These are phyloP conservation scores for Disparrhopalites patrizii DNA, from an alignment of 2,888 invertebrate species.

Conservation along the genomic window DNA sequence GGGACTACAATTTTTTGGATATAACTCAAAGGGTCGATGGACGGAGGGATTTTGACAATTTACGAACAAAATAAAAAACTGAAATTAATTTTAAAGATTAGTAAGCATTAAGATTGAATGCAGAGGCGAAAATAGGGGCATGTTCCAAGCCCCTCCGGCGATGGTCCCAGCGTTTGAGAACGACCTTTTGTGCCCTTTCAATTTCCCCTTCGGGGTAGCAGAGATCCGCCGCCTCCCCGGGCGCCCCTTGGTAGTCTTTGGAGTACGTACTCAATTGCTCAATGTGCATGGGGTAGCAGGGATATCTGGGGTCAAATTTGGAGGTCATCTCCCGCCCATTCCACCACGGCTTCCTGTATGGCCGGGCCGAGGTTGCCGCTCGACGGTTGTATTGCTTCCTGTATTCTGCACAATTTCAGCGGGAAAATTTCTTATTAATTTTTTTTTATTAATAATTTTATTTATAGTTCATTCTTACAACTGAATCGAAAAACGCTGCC, in stretches of 20 bases:
- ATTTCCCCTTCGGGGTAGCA: slow-evolving; percentile 16
- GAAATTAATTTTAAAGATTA: neutral
- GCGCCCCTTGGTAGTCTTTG: slow-evolving; percentile 7
- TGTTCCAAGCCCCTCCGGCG: slow-evolving; percentile 3
- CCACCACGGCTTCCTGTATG: slow-evolving; percentile 9
- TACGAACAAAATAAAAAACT: neutral
- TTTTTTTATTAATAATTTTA: no score
- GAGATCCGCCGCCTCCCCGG: neutral
- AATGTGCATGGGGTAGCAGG: neutral
- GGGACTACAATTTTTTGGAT: no score
- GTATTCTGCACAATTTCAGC: neutral
- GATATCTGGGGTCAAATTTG: slow-evolving; percentile 7
- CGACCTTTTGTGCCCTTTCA: slow-evolving; percentile 2
- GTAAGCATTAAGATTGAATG: neutral
- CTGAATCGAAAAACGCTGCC: no score
- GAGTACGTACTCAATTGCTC: neutral
- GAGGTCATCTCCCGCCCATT: slow-evolving; percentile 16
- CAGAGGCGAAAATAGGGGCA: neutral
- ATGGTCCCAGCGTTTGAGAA: slow-evolving; percentile 8
- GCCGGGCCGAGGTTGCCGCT: neutral
- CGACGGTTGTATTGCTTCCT: slow-evolving; percentile 3
- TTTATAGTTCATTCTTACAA: no score
- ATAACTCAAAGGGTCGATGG: no score
- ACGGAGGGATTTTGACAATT: no score
- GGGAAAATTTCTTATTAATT: no score